Conservation (phyloP, 2,888 invertebrate genomes). For the Rambutsinella grinnellia region DNA sequence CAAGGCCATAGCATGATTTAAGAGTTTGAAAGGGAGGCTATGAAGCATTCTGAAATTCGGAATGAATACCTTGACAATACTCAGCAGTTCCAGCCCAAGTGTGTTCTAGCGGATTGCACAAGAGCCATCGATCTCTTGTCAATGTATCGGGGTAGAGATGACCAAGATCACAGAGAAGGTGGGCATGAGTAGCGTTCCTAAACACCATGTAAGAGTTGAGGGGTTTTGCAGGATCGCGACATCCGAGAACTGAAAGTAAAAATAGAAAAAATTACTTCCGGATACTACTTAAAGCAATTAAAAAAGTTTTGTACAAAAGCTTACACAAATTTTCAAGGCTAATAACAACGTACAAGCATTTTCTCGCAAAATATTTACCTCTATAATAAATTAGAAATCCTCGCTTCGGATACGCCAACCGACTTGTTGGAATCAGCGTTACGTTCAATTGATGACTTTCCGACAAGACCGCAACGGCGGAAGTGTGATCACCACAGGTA, state of each 20-base stretch:
- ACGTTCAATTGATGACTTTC: slow-evolving; percentile 61
- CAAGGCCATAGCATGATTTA: too few relatives aligned
- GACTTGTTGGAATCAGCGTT: slow-evolving; percentile 60
- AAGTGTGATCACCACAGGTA: slow-evolving; percentile 66
- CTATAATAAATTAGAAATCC: slow-evolving; percentile 65
- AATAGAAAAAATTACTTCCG: background rate
- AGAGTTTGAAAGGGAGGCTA: too few relatives aligned
- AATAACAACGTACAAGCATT: background rate
- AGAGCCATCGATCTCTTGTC: slow-evolving; percentile 60
- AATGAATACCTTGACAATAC: slow-evolving; percentile 65
- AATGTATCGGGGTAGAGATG: slow-evolving; percentile 63
- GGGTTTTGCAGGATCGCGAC: slow-evolving; percentile 57
- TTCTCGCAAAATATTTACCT: slow-evolving; percentile 50
- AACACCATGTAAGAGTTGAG: slow-evolving; percentile 62
- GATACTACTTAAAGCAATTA: background rate
- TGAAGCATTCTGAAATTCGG: too few relatives aligned
- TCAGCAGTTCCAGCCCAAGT: slow-evolving; percentile 56
- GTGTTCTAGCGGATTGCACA: slow-evolving; percentile 63
- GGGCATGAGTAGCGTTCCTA: slow-evolving; percentile 64
- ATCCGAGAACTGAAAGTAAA: slow-evolving; percentile 61
- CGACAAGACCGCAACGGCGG: slow-evolving; percentile 64
- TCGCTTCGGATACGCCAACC: slow-evolving; percentile 65
- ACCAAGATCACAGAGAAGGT: slow-evolving; percentile 63
- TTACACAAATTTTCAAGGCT: background rate
- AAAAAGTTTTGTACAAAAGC: background rate